A percentile compares a stretch with the other conserved stretches of the same genome.
Evolutionary conservation across 2,888 invertebrate species (phyloP).

Genomic region (Caenorhabditis panamensis): DNA sequence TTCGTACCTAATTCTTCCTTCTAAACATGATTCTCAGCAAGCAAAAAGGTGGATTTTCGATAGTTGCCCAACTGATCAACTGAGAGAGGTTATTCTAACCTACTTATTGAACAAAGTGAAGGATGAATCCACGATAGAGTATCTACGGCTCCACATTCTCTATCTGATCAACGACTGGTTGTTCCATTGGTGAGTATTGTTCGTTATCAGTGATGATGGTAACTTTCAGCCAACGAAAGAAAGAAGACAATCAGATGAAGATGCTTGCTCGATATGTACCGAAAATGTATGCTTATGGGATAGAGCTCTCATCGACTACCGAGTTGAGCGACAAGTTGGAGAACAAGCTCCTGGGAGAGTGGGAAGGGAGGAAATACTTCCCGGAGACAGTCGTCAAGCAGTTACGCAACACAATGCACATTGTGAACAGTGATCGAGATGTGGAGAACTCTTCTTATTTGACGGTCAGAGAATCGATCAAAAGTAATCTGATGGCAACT

Average conservation of each 20-base stretch:
- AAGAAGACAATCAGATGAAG: constrained; percentile 93
- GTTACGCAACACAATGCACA: constrained; percentile 88
- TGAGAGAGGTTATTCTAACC: constrained; percentile 86
- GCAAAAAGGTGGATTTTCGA: constrained; percentile 98
- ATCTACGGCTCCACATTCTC: constrained; percentile 95
- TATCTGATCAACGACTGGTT: constrained; percentile 98
- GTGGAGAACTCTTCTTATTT: constrained; percentile 43
- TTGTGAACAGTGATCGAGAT: constrained; percentile 59
- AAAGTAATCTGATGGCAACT: constrained; percentile 71
- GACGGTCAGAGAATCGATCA: constrained; percentile 27
- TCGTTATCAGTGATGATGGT: background rate
- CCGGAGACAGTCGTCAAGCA: constrained; percentile 79
- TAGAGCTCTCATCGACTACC: constrained; percentile 85
- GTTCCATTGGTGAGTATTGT: constrained; percentile 86
- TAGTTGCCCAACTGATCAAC: constrained; percentile 89
- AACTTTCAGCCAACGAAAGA: constrained; percentile 92
- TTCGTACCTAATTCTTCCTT: background rate
- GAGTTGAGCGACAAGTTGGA: constrained; percentile 84
- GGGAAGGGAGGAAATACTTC: constrained; percentile 91
- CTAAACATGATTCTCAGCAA: constrained; percentile 28
- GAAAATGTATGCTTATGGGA: constrained; percentile 97
- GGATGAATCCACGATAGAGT: constrained; percentile 87
- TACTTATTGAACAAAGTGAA: constrained; percentile 84
- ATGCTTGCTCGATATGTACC: constrained; percentile 95
- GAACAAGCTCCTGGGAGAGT: constrained; percentile 89